A percentile compares a stretch with the other conserved stretches of the same genome.
Evolutionary conservation across 1,140 invertebrate species (phyloP).

Genomic region (Campoletis sonorensis): DNA sequence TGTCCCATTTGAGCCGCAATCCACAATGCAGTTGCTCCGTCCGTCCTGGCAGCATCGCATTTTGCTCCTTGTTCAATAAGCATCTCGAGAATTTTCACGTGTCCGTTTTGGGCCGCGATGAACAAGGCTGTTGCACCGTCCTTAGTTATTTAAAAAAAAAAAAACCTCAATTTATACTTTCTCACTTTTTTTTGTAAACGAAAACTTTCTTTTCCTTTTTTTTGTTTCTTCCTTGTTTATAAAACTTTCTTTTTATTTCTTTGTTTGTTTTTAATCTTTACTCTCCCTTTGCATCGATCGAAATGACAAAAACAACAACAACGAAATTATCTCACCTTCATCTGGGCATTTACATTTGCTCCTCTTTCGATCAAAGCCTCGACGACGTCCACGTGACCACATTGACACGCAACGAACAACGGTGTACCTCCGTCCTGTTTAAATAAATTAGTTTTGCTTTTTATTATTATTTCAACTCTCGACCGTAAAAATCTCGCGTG

Average conservation of each 20-base stretch:
- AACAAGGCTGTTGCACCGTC: constrained; percentile 93
- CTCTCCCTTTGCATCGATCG: too few relatives aligned
- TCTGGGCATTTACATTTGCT: constrained; percentile 89
- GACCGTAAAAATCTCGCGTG: too few relatives aligned
- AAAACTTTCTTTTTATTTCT: too few relatives aligned
- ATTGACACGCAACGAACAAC: constrained; percentile 93
- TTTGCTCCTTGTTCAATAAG: constrained; percentile 84
- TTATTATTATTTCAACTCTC: neutral
- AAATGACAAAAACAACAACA: constrained; percentile 26
- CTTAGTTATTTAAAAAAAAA: constrained; percentile 71
- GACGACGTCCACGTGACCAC: constrained; percentile 91
- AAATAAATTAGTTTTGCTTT: constrained; percentile 52
- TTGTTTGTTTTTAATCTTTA: too few relatives aligned
- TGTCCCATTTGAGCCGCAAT: constrained; percentile 96
- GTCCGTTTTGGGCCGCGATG: constrained; percentile 93
- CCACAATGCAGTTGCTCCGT: constrained; percentile 93
- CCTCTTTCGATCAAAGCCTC: constrained; percentile 87
- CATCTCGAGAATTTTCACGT: constrained; percentile 84
- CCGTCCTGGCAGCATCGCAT: constrained; percentile 83
- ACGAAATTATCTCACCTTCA: constrained; percentile 82
- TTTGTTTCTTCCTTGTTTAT: too few relatives aligned
- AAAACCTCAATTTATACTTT: too few relatives aligned
- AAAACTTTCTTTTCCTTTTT: constrained; percentile 25
- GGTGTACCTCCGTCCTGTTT: constrained; percentile 95
- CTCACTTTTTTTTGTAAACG: too few relatives aligned